Evolutionary conservation across 2,888 invertebrate genomes (phyloP), one percentile per base, ranked within the genome.

Genomic region (Heliconius hortense): DNA sequence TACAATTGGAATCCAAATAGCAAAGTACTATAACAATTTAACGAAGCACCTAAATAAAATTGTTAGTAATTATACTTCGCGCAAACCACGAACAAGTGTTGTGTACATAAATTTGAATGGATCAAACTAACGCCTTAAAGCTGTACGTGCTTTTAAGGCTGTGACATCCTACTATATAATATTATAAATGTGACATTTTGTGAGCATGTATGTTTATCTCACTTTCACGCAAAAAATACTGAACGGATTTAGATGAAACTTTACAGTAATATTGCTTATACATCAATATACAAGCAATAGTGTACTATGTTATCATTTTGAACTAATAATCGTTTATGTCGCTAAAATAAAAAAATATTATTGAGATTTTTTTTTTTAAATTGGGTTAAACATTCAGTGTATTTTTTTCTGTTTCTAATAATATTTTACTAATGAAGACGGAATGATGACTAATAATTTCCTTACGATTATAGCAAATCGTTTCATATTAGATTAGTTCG

Each of bases 61-160:
- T 28, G 66, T 71, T 60, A 26, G 60, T 71, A 60, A 70, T 31
- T 63, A 68, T 24, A 67, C 48, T 63, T 66, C 67, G 60, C 76
- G 70, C 75, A 73, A 71, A 75, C 72, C 72, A 73, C 70, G 69
- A 75, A 76, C 76, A 76, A 75, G 73, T 76, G 76, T 78, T 76
- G 71, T 66, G 67, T 73, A 75, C 76, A 76, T 78, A 78, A 76
- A 78, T 78, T 75, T 64, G 70, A 72, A 77, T 73, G 75, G 75
- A 75, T 75, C 72, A 70, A n/a, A 69, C 68, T n/a, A 48, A 69
- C 56, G 59, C 64, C 53, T 62, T 70, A 77, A 75, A 70, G 73
- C 72, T 72, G 69, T 64, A 69, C 64, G 43, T 60, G n/a, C 62
- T 43, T 70, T 43, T 75, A 75, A 75, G 75, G 73, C 59, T 71